Percentiles rank a stretch among this genome's conserved stretches.
Conservation (phyloP, 2,797 vertebrate genomes). For the Huso huso region DNA sequence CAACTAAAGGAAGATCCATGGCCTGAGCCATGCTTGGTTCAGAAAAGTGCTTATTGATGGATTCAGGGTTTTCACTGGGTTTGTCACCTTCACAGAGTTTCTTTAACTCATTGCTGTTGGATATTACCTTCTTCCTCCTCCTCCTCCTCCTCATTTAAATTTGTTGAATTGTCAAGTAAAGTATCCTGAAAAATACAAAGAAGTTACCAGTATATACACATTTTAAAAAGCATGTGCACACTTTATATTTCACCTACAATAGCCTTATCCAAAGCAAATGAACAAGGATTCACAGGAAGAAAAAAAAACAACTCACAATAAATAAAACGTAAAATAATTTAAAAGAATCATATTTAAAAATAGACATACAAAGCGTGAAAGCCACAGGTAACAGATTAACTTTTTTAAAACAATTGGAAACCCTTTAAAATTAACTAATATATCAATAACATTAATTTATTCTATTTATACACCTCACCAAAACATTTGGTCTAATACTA, state of each 20-base stretch:
- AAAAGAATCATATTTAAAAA: neutral
- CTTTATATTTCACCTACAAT: too few species aligned
- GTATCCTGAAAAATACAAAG: slow-evolving; percentile 45
- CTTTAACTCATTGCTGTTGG: neutral
- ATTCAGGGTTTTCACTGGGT: slow-evolving; percentile 8
- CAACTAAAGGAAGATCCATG: slow-evolving; percentile 2
- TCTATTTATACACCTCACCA: too few species aligned
- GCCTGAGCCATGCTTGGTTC: slow-evolving; percentile 6
- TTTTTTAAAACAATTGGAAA: neutral
- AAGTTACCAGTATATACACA: too few species aligned
- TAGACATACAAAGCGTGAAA: neutral
- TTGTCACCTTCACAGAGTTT: slow-evolving; percentile 16
- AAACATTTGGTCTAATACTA: too few species aligned
- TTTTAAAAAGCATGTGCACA: too few species aligned
- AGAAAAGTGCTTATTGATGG: slow-evolving; percentile 12
- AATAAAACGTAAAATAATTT: too few species aligned
- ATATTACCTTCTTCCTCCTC: slow-evolving; percentile 1
- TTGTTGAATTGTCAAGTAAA: slow-evolving; percentile 40
- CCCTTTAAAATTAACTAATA: too few species aligned
- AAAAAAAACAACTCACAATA: too few species aligned
- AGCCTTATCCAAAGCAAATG: too few species aligned
- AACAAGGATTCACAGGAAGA: too few species aligned
- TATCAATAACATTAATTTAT: too few species aligned
- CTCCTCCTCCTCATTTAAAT: slow-evolving; percentile 45
- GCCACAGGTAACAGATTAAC: neutral